Base-by-base conservation (phyloP, 2,888 invertebrate genomes). In the Rhamphomyia laevipes region DNA sequence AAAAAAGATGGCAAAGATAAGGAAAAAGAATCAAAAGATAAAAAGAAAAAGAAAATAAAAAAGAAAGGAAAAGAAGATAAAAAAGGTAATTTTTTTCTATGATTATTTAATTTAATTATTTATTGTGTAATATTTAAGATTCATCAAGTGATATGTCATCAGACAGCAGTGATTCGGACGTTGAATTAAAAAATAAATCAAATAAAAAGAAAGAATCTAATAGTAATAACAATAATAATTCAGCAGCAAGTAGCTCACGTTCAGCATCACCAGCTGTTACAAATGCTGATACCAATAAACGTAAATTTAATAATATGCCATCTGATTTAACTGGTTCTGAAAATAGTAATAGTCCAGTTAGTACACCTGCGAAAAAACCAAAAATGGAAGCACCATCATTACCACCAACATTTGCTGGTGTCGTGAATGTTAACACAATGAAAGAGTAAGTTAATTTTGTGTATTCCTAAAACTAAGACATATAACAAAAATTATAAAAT, bases 71-170 rank as follows among this genome's bases (percentile, higher is more conserved):
- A 76, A 49, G 76, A 81, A 37, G 76, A 74, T 5, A 84, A 82
- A 65, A 84, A 76, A 67, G 74, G 76, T 72, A 59, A 38, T 16
- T 44, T 48, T 37, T 48, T 49, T 44, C 45, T 51, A 47, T 53
- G 50, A 51, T 46, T 27, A 46, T 38, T 48, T 43, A 13, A 6
- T 30, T 30, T 30, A 30, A 30, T 30, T 30, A 6, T 30, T 30
- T 30, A n/a, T 17, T 5, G 17, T 42, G 16, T 13, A 54, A 42
- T 55, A 51, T 63, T 66, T 18, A 63, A 74, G 84, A 82, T 38
- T 76, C 81, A 3, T 81, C 82, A 46, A 82, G 81, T 58, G 84
- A 82, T 57, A 77, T 82, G 53, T 84, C 84, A 65, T 83, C 83
- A 0, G 85, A 80, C 54, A 77, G 76, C 54, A 76, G 77, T 11